Evolutionary conservation across 2,888 invertebrate species (phyloP), one percentile per base, ranked within the genome.

Genomic region (Labia minor): DNA sequence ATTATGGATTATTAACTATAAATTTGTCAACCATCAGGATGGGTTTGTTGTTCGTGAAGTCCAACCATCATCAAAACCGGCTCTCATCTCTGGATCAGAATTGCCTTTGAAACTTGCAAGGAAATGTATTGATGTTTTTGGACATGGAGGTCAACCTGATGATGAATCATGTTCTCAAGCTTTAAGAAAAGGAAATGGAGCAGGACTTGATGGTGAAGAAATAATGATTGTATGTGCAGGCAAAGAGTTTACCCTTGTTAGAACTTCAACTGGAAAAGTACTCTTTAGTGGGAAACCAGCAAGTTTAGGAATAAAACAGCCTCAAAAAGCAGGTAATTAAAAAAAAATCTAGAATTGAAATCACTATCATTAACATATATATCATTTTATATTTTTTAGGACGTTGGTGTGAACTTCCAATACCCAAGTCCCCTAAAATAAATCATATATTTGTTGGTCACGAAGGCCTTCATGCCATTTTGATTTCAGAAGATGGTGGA

Each of bases 401-500:
- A 8, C 49, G 49, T 3, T 78, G 82, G 76, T 77, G 79, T 1
- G 82, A 83, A 70, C 71, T 83, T 61, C 81, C 85, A 49, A 81
- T 88, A 66, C 84, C 87, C 0, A 91, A 91, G 79, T 83, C 86
- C 19, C 86, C 88, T 1, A 86, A 85, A 74, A 84, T 90, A 68
- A 78, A 81, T 0, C 88, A 95, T 78, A 85, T 94, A 70, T 89
- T 94, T 0, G 85, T 94, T 1, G 96, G 97, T 0, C 95, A 96
- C 74, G 97, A 98, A 75, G 95, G 95, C 1, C 85, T 91, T 65
- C 95, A 98, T 77, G 93, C 92, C 0, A 81, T 97, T 65, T 78
- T 98, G 26, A 84, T 97, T n/a, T 85, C 94, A 49, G 94, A 96
- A 74, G 94, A 94, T 75, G 98, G 98, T 0, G 86, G 89, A 1